phyloP scores from a whole-genome alignment of 2,113 vertebrate genomes.

The Austrofundulus limnaeus region DNA sequence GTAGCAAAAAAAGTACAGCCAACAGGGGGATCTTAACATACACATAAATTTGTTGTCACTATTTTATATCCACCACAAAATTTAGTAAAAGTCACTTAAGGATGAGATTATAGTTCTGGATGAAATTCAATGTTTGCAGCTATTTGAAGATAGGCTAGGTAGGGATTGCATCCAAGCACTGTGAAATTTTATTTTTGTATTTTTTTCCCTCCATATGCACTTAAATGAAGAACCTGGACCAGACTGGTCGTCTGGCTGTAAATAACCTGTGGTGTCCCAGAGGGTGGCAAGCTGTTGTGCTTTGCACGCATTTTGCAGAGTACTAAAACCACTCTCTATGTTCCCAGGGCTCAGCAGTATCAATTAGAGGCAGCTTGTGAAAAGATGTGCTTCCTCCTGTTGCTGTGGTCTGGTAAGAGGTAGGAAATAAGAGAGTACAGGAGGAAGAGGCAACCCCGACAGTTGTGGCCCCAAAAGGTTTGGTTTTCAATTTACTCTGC shows the following conservation, averaged over 20 bases:
- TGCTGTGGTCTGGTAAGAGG: slow-evolving; percentile 55
- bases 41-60: slow-evolving; percentile 43
- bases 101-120: slow-evolving; percentile 57
- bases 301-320: slow-evolving; percentile 54
- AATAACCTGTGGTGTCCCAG: slow-evolving; percentile 68
- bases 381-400: slow-evolving; percentile 58
- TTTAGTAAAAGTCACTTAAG: slow-evolving; percentile 40
- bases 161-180: slow-evolving; percentile 34
- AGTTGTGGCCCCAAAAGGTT: slow-evolving; percentile 24
- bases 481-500: slow-evolving; percentile 10
- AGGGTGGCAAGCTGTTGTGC: slow-evolving; percentile 64
- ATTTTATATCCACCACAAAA: slow-evolving; percentile 44
- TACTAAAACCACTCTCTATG: slow-evolving; percentile 48
- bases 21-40: slow-evolving; percentile 27
- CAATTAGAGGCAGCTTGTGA: slow-evolving; percentile 69
- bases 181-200: slow-evolving; percentile 19
- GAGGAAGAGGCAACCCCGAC: slow-evolving; percentile 19
- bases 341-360: slow-evolving; percentile 55
- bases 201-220: slow-evolving; percentile 20
- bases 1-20: slow-evolving; percentile 2
- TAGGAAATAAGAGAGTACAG: slow-evolving; percentile 43
- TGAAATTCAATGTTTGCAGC: slow-evolving; percentile 49
- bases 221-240: slow-evolving; percentile 52
- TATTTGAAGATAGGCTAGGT: slow-evolving; percentile 54
- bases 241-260: slow-evolving; percentile 60